phyloP scores from a whole-genome alignment of 2,113 vertebrate species.

The Lasiurus cinereus region DNA sequence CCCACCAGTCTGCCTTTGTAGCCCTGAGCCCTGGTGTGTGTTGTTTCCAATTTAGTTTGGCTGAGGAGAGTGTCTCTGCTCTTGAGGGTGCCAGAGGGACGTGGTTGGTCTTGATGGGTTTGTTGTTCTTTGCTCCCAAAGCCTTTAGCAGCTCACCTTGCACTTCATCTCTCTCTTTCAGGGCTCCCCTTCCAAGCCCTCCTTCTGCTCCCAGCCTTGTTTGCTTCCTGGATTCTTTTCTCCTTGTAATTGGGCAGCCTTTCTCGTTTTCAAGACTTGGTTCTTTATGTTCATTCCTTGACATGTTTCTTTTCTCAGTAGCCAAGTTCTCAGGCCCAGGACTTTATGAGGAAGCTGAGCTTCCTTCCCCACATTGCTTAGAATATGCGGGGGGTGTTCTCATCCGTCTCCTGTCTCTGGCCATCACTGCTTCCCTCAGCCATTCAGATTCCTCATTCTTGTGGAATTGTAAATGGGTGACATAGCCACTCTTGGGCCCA shows the following conservation, averaged over 20 bases:
- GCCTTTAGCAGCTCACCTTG: background rate
- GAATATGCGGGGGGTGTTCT: background rate
- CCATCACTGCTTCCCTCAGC: background rate
- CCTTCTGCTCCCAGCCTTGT: background rate
- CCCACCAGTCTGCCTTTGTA: too few species aligned
- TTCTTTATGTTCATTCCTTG: background rate
- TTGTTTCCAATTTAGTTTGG: background rate
- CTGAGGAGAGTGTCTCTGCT: background rate
- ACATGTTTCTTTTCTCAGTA: background rate
- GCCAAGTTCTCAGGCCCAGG: background rate
- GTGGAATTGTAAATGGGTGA: background rate
- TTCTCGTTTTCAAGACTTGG: background rate
- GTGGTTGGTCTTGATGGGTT: background rate
- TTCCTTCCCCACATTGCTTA: background rate
- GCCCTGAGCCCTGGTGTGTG: background rate
- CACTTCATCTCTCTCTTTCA: background rate
- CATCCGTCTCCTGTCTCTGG: background rate
- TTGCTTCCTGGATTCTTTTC: background rate
- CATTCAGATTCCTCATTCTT: background rate
- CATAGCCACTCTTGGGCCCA: fast-evolving
- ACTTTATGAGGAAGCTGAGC: background rate
- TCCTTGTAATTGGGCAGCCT: background rate
- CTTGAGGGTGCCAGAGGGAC: background rate
- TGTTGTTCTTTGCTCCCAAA: background rate
- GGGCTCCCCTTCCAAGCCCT: background rate